A percentile compares a stretch with the other conserved stretches of the same genome.
Conservation (phyloP, 1,140 invertebrate species). For the Drosophila trapezifrons region DNA sequence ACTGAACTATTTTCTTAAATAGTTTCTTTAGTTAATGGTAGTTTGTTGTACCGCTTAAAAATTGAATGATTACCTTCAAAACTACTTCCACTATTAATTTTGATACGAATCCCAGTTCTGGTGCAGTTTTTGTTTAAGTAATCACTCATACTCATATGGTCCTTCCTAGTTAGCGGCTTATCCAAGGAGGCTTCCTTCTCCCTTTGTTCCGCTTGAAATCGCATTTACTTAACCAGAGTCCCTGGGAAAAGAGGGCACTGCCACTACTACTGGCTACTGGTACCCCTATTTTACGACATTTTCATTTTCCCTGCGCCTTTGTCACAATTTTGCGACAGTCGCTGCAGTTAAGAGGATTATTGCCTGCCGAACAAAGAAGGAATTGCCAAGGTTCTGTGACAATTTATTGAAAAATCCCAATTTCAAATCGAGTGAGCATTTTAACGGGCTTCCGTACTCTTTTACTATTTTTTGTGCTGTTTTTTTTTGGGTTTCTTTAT, state of each 20-base stretch:
- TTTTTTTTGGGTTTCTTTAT: constrained; percentile 36
- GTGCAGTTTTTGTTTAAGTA: constrained; percentile 17
- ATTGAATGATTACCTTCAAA: not conserved
- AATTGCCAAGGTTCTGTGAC: constrained; percentile 53
- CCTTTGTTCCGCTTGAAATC: constrained; percentile 57
- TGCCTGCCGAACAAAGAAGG: constrained; percentile 43
- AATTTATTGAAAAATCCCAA: constrained; percentile 78
- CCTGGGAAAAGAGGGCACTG: constrained; percentile 10
- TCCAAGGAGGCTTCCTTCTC: constrained; percentile 34
- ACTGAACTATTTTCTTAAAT: not conserved
- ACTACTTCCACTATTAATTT: not conserved
- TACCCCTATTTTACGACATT: constrained; percentile 33
- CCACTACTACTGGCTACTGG: constrained; percentile 27
- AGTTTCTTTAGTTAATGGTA: not conserved
- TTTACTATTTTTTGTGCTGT: constrained; percentile 13
- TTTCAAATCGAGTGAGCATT: constrained; percentile 62
- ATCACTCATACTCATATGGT: constrained; percentile 21
- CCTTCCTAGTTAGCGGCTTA: constrained; percentile 33
- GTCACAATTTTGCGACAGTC: constrained; percentile 76
- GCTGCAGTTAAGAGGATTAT: constrained; percentile 83
- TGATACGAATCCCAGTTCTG: not conserved
- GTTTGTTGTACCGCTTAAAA: not conserved
- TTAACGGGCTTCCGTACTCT: constrained; percentile 45
- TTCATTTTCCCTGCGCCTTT: constrained; percentile 40
- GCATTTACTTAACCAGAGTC: constrained; percentile 57